Percentiles rank a stretch among this genome's conserved stretches.
Conservation (phyloP, 2,113 vertebrate genomes). For the Crotalus horridus region DNA sequence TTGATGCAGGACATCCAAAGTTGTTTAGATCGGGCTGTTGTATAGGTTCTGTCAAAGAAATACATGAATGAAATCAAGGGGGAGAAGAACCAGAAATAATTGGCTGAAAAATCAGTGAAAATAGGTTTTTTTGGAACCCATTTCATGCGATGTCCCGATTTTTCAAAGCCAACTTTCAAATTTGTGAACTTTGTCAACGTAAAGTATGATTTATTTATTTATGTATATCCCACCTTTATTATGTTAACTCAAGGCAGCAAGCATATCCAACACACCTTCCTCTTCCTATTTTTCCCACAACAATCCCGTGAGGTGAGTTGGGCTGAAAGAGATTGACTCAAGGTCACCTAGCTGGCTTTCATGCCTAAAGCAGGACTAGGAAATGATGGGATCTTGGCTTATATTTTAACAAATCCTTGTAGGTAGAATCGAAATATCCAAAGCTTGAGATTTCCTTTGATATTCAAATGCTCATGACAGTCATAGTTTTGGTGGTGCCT, state of each 20-base stretch:
- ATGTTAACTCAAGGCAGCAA: neutral
- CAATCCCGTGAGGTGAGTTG: neutral
- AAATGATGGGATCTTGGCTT: neutral
- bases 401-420: neutral
- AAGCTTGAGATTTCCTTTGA: neutral
- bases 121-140: neutral
- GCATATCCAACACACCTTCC: neutral
- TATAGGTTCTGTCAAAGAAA: neutral
- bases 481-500: neutral
- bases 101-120: neutral
- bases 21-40: neutral
- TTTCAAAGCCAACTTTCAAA: neutral
- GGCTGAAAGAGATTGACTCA: neutral
- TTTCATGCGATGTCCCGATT: neutral
- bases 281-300: neutral
- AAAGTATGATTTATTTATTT: neutral
- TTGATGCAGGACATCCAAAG: neutral
- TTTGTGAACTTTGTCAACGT: neutral
- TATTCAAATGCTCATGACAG: neutral
- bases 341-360: neutral
- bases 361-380: neutral
- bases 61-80: neutral
- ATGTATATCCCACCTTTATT: neutral
- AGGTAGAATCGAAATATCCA: neutral
- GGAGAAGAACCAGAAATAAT: neutral